Conservation (phyloP, 2,888 invertebrate genomes). For the Tupiocoris notatus region DNA sequence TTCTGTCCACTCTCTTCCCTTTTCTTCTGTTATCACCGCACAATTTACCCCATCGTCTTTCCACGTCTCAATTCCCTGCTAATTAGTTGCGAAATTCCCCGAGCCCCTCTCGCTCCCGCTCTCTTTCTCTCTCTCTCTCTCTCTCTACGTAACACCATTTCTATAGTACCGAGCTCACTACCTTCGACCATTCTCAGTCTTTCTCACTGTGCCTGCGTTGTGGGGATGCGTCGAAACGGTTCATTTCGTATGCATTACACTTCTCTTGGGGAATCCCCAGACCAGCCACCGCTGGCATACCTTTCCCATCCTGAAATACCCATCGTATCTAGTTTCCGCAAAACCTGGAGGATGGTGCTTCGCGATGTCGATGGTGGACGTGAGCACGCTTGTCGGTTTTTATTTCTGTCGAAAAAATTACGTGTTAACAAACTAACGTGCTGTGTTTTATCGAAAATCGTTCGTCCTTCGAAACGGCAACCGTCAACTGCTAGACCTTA, state of each 20-base stretch:
- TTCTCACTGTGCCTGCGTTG: not conserved
- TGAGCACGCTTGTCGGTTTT: not conserved
- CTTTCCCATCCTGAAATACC: not conserved
- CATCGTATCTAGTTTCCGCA: not conserved
- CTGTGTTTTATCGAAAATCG: too few species aligned
- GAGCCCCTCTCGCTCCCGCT: not conserved
- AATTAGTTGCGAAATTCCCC: constrained; percentile 38
- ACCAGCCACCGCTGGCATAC: not conserved
- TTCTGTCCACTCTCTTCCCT: not conserved
- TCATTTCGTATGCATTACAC: constrained; percentile 43
- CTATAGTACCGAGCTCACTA: too few species aligned
- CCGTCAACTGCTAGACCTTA: too few species aligned
- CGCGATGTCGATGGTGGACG: not conserved
- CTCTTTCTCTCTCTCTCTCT: not conserved
- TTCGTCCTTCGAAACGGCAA: too few species aligned
- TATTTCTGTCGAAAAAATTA: too few species aligned
- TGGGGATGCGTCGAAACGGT: not conserved
- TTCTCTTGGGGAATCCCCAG: constrained; percentile 25
- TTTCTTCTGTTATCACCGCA: not conserved
- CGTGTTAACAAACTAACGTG: too few species aligned
- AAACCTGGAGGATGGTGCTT: not conserved
- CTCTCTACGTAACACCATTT: too few species aligned
- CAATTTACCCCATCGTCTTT: not conserved
- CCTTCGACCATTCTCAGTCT: not conserved
- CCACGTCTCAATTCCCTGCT: constrained; percentile 33